A percentile compares a stretch with the other conserved stretches of the same genome.
Conservation (phyloP, 2,113 vertebrate species). For the Perognathus longimembris region DNA sequence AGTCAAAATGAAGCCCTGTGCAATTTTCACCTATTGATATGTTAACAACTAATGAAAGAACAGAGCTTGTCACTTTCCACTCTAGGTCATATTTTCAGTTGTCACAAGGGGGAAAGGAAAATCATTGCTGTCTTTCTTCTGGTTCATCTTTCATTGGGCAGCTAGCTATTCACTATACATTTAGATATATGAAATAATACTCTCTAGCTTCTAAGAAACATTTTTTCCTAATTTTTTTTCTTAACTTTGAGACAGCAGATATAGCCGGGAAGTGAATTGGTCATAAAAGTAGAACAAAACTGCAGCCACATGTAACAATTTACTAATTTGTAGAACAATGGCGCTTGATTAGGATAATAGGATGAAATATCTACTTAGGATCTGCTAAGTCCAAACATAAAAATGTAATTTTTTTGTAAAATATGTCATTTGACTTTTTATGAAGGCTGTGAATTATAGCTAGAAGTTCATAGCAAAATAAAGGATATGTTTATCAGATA, state of each 20-base stretch:
- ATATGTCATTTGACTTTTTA: neutral
- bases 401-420: neutral
- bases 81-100: neutral
- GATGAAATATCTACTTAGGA: neutral
- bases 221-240: neutral
- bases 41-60: slow-evolving; percentile 34
- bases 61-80: slow-evolving; percentile 30
- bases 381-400: slow-evolving; percentile 26
- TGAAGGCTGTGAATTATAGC: neutral
- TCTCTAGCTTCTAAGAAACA: neutral
- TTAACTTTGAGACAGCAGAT: neutral
- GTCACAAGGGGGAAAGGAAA: neutral
- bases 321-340: neutral
- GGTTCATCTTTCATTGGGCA: neutral
- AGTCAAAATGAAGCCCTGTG: slow-evolving; percentile 9
- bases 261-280: neutral
- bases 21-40: slow-evolving; percentile 60
- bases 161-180: neutral
- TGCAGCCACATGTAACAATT: neutral
- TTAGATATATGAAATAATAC: slow-evolving; percentile 21
- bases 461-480: neutral
- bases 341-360: neutral
- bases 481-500: neutral
- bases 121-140: neutral
- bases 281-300: neutral